Base-by-base conservation (phyloP, 1,140 invertebrate species). In the Lepidurus couesii region DNA sequence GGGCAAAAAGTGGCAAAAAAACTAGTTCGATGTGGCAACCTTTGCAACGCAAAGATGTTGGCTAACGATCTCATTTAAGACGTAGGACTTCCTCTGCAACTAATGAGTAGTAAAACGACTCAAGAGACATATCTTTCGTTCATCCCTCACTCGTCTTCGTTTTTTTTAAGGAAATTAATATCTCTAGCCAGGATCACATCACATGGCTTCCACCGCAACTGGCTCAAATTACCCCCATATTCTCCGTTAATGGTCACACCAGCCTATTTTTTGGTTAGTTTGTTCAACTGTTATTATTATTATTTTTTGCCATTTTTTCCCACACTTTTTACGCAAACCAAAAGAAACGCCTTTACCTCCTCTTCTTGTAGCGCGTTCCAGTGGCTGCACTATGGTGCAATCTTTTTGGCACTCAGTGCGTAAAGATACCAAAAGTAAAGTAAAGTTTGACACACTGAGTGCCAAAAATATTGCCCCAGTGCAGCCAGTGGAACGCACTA, bases 21-120 rank as follows among this genome's bases (percentile, higher is more conserved):
- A 65, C 16, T 65, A 21, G 53, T 65, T 65, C 8, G 53, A 65
- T 65, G 6, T 7, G 53, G 6, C 53, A 65, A 21, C 53, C 4
- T 65, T 65, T 65, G 21, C 53, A 65, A n/a, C 21, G 53, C 53
- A 65, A 65, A 13, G 16, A 0, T 21, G 53, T 65, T 65, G n/a
- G 53, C 21, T 65, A 65, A 65, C 21, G 53, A 65, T 65, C 53
- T 65, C 53, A 21, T 65, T 65, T 65, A 13, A 65, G 53, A 65
- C 53, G 21, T 21, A 65, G 53, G 53, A 65, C 53, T 34, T 34
- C 34, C 3, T 65, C 53, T 65, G 16, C 6, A 65, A 65, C 53
- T 65, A 65, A 65, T 65, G 53, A 65, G 53, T 65, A 65, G 53
- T 65, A 21, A 65, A 65, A 21, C 16, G 16, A 7, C 21, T 65